Evolutionary conservation across 2,113 vertebrate species (phyloP), one percentile per base, ranked within the genome.

Genomic region (Nerophis ophidion): DNA sequence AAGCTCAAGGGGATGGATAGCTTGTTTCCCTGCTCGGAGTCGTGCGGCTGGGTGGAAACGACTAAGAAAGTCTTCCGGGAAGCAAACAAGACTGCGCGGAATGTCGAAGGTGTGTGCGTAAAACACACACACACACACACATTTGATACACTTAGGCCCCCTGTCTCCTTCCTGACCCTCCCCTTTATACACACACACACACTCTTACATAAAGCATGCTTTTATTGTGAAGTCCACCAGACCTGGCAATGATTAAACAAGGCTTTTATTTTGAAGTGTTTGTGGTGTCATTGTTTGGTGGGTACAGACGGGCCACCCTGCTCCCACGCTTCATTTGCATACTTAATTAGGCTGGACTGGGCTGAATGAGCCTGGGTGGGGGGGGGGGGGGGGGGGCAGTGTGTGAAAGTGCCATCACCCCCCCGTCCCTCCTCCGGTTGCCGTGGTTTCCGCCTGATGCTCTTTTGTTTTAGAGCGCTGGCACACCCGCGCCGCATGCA

Each of bases 251-350:
- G 26, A 15, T 16, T n/a, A 15, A 17, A n/a, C 3, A 9, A 50
- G 50, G 19, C 54, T 59, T 72, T 72, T 68, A 60, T 56, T 60
- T 58, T 53, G 48, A 48, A 48, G 48, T 46, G 50, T 42, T 33
- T 19, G 49, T 40, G 36, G 5, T 40, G 26, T 16, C 7, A 7
- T 8, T 48, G 48, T n/a, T 26, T 26, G 5, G 45, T 57, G 70
- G 70, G 55, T 57, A 66, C 76, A 81, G 76, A 57, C 71, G 70
- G 75, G 67, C 68, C 56, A 15, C 58, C 75, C 68, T 73, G 74
- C 81, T 81, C 81, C 79, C 81, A 81, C 76, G 65, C 69, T 70
- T 81, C 69, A 84, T 83, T 83, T 73, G 74, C 81, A 83, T 83
- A 83, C 77, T 84, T 84, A 81, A 81, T 81, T 77, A 81, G 72